These are phyloP conservation scores for Lysandra bellargus DNA, from an alignment of 2,888 invertebrate genomes.

Conservation along the genomic window DNA sequence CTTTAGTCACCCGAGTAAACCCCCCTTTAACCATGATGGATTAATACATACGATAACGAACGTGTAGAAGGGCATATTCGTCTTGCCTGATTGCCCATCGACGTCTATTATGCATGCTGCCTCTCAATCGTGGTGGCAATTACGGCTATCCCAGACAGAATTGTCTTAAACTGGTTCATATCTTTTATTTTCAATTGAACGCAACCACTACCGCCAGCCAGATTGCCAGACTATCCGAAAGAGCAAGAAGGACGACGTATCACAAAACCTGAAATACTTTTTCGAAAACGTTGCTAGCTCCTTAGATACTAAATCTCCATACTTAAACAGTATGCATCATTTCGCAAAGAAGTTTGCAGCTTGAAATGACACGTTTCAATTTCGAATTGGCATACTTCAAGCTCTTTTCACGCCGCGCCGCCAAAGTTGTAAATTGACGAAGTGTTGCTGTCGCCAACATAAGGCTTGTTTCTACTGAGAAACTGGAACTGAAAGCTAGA, in stretches of 20 bases:
- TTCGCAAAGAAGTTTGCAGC: neutral
- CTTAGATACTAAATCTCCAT: neutral
- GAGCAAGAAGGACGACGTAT: too few species aligned
- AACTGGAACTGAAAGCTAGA: neutral
- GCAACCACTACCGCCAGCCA: too few species aligned
- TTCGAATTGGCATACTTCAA: neutral
- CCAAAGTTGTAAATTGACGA: conserved; percentile 6
- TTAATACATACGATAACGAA: too few species aligned
- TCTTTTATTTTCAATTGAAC: neutral
- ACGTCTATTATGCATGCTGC: too few species aligned
- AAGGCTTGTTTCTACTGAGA: neutral
- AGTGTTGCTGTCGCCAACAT: neutral
- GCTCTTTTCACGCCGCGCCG: neutral
- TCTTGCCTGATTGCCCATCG: too few species aligned
- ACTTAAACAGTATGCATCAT: neutral
- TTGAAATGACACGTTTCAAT: conserved; percentile 6
- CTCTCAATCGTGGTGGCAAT: neutral
- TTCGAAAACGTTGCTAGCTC: too few species aligned
- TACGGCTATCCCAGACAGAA: too few species aligned
- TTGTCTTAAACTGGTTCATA: neutral
- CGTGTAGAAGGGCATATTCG: too few species aligned
- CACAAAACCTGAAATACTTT: too few species aligned
- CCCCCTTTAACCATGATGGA: neutral
- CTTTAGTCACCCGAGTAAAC: conserved; percentile 41
- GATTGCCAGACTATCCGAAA: too few species aligned